phyloP scores from a whole-genome alignment of 2,888 invertebrate genomes.

The Plebejus anna region DNA sequence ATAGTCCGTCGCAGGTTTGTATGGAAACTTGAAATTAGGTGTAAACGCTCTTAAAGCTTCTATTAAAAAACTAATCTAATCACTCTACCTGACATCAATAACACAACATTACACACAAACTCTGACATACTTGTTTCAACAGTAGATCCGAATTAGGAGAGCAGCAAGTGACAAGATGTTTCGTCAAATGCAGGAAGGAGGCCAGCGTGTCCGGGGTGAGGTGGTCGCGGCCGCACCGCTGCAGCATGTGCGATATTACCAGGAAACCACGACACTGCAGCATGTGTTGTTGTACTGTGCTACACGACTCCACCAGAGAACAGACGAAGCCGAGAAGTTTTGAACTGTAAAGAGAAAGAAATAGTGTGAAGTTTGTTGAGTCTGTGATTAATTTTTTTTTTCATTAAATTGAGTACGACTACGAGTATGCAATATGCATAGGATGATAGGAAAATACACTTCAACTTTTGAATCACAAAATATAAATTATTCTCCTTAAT shows the following conservation, averaged over 20 bases:
- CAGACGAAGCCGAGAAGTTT: conserved; percentile 98
- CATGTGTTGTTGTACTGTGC: conserved; percentile 99
- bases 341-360: conserved; percentile 81
- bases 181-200: conserved; percentile 93
- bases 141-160: conserved; percentile 95
- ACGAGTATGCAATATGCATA: no score
- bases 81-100: background rate
- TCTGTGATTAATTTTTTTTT: background rate
- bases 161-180: conserved; percentile 95
- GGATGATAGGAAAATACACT: background rate
- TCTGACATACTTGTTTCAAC: conserved; percentile 88
- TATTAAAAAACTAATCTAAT: background rate
- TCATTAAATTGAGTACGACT: background rate
- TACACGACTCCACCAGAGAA: conserved; percentile 97
- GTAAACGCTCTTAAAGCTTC: background rate
- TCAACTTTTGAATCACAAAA: conserved; percentile 6
- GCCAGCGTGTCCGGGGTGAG: conserved; percentile 95
- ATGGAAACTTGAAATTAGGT: no score
- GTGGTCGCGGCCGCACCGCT: conserved; percentile 95
- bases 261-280: conserved; percentile 99
- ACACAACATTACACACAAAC: background rate
- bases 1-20: no score
- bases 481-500: background rate
- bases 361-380: no score
- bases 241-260: conserved; percentile 98